phyloP scores from a whole-genome alignment of 2,113 vertebrate species.

The Vireo altiloquus region DNA sequence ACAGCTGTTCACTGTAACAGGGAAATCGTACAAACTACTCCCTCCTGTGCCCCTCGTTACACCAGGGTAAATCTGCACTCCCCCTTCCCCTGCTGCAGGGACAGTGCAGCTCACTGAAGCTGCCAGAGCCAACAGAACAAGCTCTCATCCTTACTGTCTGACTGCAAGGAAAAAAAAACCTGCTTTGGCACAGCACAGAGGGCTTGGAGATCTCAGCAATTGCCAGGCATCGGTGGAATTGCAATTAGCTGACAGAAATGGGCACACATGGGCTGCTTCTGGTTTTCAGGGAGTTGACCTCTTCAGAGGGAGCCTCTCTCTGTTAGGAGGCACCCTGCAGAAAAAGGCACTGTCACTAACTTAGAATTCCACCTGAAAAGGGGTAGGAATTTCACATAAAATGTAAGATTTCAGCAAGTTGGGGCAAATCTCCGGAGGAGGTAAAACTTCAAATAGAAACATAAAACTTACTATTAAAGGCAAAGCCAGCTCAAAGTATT shows the following conservation, averaged over 20 bases:
- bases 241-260: background rate
- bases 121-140: background rate
- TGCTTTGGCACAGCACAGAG: background rate
- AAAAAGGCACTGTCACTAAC: background rate
- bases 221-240: background rate
- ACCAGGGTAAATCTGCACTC: background rate
- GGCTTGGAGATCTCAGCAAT: background rate
- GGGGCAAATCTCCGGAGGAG: background rate
- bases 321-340: background rate
- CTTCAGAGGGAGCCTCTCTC: background rate
- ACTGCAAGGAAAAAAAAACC: background rate
- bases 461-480: background rate
- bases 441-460: background rate
- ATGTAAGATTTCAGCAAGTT: background rate
- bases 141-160: background rate
- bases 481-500: background rate
- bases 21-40: background rate
- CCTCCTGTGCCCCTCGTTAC: background rate
- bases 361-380: background rate
- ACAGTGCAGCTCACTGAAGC: background rate
- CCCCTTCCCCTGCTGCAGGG: background rate
- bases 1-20: background rate
- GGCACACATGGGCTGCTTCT: background rate
- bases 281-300: background rate
- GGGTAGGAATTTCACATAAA: background rate